Evolutionary conservation across 2,888 invertebrate species (phyloP), one percentile per base, ranked within the genome.

Genomic region (Drosophila parthenogenetica): DNA sequence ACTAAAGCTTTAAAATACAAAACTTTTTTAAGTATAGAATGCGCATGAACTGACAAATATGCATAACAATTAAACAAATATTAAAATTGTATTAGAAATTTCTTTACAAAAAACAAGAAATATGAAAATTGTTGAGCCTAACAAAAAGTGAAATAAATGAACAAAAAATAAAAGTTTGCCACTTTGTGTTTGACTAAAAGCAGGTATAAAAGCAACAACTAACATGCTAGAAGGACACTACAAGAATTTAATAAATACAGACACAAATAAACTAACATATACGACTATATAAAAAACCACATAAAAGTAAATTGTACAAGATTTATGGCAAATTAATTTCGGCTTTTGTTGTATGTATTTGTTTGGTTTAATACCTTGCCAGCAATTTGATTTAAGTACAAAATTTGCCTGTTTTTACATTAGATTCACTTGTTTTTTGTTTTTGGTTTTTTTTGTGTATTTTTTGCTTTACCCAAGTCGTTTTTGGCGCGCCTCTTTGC

Each of bases 401-500:
- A 35, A 35, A 13, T 35, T 35, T 35, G 10, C 48, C 37, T 13
- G 5, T 58, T 68, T 59, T 69, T 29, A 29, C 29, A 40, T 59
- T 65, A 54, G n/a, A 22, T 22, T 14, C 43, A 29, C 22, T 14
- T 1, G 17, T 10, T 10, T 50, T 17, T 22, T 22, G 45, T 71
- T 71, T 25, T 57, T 5, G 22, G 45, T 60, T 43, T 55, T 25
- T 14, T 35, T 60, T 61, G 8, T 70, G 69, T 39, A 19, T 57
- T 29, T 10, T 63, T 73, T 69, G 71, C 84, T 92, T 93, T 95
- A 96, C 96, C 96, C 96, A 94, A 95, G 95, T 93, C 96, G 94
- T 93, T 96, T 96, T 93, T 96, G 96, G 91, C 95, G 95, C 89
- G 94, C 94, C 93, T 94, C 94, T 93, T 95, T 95, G 93, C 96